Conservation (phyloP, 2,888 invertebrate species). For the Caenorhabditis sp. region DNA sequence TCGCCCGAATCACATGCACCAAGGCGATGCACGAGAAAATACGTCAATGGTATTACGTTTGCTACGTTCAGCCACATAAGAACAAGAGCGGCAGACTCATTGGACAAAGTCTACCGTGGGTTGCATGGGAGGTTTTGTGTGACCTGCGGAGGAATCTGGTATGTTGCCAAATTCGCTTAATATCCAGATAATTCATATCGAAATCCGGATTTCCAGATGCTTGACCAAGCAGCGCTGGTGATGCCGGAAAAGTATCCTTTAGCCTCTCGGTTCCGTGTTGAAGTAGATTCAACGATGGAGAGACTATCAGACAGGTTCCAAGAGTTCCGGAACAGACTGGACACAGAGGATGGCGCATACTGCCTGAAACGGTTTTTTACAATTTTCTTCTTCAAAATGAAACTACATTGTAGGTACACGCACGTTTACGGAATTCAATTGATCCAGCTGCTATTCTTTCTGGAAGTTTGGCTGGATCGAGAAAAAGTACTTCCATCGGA, state of each 20-base stretch:
- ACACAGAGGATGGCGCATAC: not conserved
- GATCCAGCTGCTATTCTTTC: constrained; percentile 52
- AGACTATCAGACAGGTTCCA: constrained; percentile 11
- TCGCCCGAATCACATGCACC: constrained; percentile 38
- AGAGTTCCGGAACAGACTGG: constrained; percentile 13
- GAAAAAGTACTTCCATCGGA: constrained; percentile 54
- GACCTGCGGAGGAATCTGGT: constrained; percentile 61
- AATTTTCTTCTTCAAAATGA: no score
- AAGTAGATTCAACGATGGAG: constrained; percentile 43
- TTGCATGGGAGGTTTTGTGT: constrained; percentile 77
- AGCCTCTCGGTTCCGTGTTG: constrained; percentile 37
- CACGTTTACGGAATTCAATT: constrained; percentile 60
- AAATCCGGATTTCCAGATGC: constrained; percentile 17
- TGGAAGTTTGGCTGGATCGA: constrained; percentile 68
- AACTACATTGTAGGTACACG: constrained; percentile 47
- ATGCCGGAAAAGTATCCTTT: constrained; percentile 53
- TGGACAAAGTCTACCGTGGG: constrained; percentile 72
- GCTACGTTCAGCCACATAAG: constrained; percentile 61
- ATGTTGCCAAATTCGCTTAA: not conserved
- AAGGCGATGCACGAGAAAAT: constrained; percentile 62
- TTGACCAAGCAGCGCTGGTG: constrained; percentile 22
- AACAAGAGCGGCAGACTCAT: constrained; percentile 34
- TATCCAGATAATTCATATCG: not conserved
- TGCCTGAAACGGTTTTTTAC: constrained; percentile 6
- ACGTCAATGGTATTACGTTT: constrained; percentile 69